Base-by-base conservation (phyloP, 2,113 vertebrate genomes). In the Phyllopteryx taeniolatus region DNA sequence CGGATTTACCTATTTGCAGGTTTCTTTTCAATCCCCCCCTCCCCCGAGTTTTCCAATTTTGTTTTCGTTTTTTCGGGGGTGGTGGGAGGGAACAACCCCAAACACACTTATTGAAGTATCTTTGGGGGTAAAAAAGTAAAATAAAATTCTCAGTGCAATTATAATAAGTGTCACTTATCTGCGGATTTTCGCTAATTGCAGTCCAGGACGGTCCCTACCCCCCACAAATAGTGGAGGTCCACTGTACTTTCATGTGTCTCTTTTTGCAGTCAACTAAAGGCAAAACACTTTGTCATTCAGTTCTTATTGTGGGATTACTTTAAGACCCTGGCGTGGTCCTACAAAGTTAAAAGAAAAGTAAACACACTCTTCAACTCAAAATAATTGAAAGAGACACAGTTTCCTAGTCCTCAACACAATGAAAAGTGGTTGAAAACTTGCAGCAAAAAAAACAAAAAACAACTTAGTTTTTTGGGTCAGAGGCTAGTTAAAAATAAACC, bases 241-340 rank as follows among this genome's bases (percentile, higher is more conserved):
- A 39, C 35, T 39, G 35, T 39, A 39, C 35, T 39, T 39, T 39
- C 15, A 59, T 14, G 5, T 15, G 27, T 33, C 9, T 42, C 5
- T 13, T 64, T 44, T 22, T 66, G 43, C 43, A 47, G 64, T 66
- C 22, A 31, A 43, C 11, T 44, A 43, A 27, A 27, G 22, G 13
- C 19, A 31, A 73, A 31, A 56, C 15, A 64, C 27, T 57, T 59
- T 56, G 35, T 7, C 20, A 66, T 20, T 70, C 62, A 51, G 63
- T 75, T 84, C 69, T 75, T 78, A 78, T 78, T 70, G 17, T 59
- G 53, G 67, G 77, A 77, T 80, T 8, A 67, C 22, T 72, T 73
- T 35, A 71, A 68, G 44, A 44, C 31, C 54, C 35, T 61, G 60
- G 10, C 75, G 77, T 74, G 70, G 61, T 80, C 71, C 78, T 22